A percentile compares a stretch with the other conserved stretches of the same genome.
phyloP scores from a whole-genome alignment of 2,113 vertebrate genomes.

The Podiceps cristatus region DNA sequence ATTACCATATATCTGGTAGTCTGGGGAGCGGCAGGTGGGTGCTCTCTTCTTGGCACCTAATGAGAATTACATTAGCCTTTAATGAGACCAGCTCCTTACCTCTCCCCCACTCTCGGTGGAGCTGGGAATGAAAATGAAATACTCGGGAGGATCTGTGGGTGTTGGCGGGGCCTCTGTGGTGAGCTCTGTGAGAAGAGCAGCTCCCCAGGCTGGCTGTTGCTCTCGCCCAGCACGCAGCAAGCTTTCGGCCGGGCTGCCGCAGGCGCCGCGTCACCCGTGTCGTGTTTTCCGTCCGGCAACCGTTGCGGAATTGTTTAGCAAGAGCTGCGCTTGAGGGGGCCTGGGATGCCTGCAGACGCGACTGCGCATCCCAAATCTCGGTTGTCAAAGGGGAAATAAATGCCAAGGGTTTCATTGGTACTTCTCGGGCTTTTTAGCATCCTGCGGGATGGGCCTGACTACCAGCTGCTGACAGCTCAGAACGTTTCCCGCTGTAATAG shows the following conservation, averaged over 20 bases:
- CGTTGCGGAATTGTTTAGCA: background rate
- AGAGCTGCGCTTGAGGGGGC: background rate
- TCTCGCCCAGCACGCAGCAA: background rate
- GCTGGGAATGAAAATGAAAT: background rate
- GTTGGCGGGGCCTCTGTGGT: background rate
- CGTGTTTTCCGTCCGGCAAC: background rate
- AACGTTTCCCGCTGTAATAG: background rate
- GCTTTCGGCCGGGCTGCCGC: background rate
- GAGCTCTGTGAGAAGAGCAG: background rate
- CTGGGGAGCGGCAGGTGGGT: background rate
- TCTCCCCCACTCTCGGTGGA: background rate
- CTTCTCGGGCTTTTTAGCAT: background rate
- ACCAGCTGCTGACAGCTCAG: background rate
- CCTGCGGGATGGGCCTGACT: background rate
- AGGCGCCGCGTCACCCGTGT: accelerated
- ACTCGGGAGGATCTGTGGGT: background rate
- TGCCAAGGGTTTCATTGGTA: background rate
- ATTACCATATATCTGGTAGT: background rate
- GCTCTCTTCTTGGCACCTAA: background rate
- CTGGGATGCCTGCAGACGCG: background rate
- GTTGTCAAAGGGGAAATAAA: background rate
- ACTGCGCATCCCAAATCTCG: background rate
- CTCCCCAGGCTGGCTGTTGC: background rate
- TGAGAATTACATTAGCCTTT: background rate
- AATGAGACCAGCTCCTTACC: background rate